Evolutionary conservation across 1,140 invertebrate genomes (phyloP), one percentile per base, ranked within the genome.

Genomic region (Zaprionus kolodkinae): DNA sequence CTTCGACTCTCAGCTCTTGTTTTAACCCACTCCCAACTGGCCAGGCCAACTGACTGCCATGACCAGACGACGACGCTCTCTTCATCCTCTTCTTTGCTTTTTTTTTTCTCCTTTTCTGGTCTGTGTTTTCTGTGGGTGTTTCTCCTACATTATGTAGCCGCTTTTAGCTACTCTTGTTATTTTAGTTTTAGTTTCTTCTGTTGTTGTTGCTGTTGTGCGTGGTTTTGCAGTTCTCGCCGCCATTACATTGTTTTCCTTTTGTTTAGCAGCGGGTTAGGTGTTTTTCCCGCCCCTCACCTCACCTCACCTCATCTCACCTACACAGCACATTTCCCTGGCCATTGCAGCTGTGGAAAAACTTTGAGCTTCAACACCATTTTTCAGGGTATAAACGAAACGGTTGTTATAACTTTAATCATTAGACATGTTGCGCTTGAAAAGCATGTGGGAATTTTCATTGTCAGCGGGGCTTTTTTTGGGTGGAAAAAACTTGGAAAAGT

Each of bases 191-290:
- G 21, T 21, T 33, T 33, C 30, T 7, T 33, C 4, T 6, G n/a
- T 17, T 76, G 64, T 76, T 81, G 45, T 65, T 83, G 36, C 55
- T 72, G 59, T 52, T 81, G 65, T 73, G 82, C 69, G 82, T 79
- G 76, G 78, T 81, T 65, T 64, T 65, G 27, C 56, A 67, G 66
- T 79, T 78, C 61, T 79, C 70, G 76, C 77, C 72, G 80, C 77
- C 77, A 78, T 88, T 88, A 88, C 84, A 84, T 84, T 89, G 85
- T 89, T 88, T 88, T 72, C 81, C 70, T 81, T 85, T 88, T 89
- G 84, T 89, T 81, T 78, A 75, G 64, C 67, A 52, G 67, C 43
- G 64, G 59, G 72, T 77, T 59, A 72, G 67, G 68, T 72, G 71
- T 64, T 62, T 62, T 45, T 36, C n/a, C 36, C 10, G 15, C 25